Percentiles rank a stretch among this genome's conserved stretches.
These are phyloP conservation scores for Pristis pectinata DNA, from an alignment of 2,797 vertebrate species.

Conservation along the genomic window DNA sequence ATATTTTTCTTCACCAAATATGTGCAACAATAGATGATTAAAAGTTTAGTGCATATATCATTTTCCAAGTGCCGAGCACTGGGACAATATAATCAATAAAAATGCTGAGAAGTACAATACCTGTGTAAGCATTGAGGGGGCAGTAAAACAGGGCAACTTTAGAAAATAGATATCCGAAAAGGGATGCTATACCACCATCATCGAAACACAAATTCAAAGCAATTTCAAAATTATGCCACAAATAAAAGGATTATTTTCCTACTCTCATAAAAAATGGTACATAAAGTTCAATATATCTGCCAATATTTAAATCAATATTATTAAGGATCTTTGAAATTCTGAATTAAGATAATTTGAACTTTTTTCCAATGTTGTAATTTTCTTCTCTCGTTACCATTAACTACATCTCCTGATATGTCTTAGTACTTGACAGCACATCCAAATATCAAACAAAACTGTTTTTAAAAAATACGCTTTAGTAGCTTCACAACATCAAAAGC, in stretches of 20 bases:
- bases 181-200: not conserved
- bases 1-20: not conserved
- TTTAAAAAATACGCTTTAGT: not conserved
- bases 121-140: not conserved
- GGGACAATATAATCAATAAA: constrained; percentile 11
- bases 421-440: not conserved
- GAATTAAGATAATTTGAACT: not conserved
- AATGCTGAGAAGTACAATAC: not conserved
- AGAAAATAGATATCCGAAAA: not conserved
- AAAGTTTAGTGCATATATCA: not conserved
- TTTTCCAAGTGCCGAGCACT: not conserved
- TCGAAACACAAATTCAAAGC: not conserved
- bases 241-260: not conserved
- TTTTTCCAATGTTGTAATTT: not conserved
- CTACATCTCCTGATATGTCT: not conserved
- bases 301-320: not conserved
- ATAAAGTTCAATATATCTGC: not conserved
- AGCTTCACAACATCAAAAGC: not conserved
- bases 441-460: not conserved
- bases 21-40: not conserved
- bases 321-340: not conserved
- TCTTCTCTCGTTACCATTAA: not conserved
- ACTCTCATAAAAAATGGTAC: not conserved
- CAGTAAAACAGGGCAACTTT: not conserved
- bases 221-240: not conserved